Percentiles rank a stretch among this genome's conserved stretches.
These are phyloP conservation scores for Thera britannica DNA, from an alignment of 2,888 invertebrate genomes.

Conservation along the genomic window DNA sequence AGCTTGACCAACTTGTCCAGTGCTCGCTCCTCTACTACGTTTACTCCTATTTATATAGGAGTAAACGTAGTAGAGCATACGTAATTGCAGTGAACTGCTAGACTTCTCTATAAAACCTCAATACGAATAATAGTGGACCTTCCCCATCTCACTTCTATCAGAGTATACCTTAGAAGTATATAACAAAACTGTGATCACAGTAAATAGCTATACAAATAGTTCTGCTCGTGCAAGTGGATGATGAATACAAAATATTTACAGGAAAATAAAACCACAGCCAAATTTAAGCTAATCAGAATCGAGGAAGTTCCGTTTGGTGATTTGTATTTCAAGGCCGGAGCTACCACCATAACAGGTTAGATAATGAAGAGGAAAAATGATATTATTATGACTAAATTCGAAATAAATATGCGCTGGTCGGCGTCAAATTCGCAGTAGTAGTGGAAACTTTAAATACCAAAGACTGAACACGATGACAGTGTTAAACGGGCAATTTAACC, in stretches of 20 bases:
- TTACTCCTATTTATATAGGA: background rate
- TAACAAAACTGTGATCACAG: too few relatives aligned
- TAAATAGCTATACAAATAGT: background rate
- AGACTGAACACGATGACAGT: background rate
- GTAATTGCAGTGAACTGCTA: too few relatives aligned
- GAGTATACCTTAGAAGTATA: too few relatives aligned
- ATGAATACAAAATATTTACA: background rate
- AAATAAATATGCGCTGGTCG: too few relatives aligned
- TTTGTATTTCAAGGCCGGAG: slow-evolving; percentile 22
- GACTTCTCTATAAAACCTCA: too few relatives aligned
- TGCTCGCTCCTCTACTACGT: background rate
- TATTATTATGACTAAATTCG: too few relatives aligned
- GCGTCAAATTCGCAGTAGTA: too few relatives aligned
- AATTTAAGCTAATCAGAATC: slow-evolving; percentile 23
- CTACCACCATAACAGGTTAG: slow-evolving; percentile 6
- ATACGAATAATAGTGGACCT: too few relatives aligned
- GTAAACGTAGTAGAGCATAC: too few relatives aligned
- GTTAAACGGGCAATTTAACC: too few relatives aligned
- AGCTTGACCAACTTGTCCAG: background rate
- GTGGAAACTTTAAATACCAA: background rate
- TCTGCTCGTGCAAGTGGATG: background rate
- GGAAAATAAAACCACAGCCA: slow-evolving; percentile 9
- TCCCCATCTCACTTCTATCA: too few relatives aligned
- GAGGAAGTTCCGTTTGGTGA: slow-evolving; percentile 25
- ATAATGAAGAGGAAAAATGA: slow-evolving; percentile 12